Base-by-base conservation (phyloP, 2,797 vertebrate species). In the Molothrus aeneus region DNA sequence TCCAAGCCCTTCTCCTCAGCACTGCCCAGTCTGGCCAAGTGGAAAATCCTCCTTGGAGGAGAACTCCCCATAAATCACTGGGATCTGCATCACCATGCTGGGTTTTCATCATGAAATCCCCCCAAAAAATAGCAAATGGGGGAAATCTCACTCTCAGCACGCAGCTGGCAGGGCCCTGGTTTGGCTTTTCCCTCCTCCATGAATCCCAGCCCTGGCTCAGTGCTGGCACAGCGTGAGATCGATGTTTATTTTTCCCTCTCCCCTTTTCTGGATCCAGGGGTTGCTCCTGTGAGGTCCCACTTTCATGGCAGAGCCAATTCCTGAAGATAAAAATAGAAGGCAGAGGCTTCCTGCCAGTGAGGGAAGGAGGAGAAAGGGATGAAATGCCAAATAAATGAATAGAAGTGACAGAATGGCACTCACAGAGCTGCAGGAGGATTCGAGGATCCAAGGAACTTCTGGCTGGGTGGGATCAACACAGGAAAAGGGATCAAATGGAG, bases 51-150 rank as follows among this genome's bases (percentile, higher is more conserved):
- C 53, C 50, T 36, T 61, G 63, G 93, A 95, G 95, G 72, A 80
- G 88, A 95, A 43, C 90, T 97, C 93, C 93, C 71, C 1, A 65
- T 93, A 97, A 98, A 98, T 98, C 97, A 96, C 77, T 0, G 6
- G 50, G 79, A 45, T 92, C 94, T 72, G 40, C 61, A 86, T 70
- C 71, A n/a, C 92, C 21, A 3, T 80, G 81, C 72, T 97, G 85
- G 11, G 95, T 97, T 97, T 97, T 97, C 96, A 96, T 59, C 66
- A 24, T 2, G 0, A 80, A 95, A 38, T 57, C 79, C 65, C 42
- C 50, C 54, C 17, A 26, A 16, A 59, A 66, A 50, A 91, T 3
- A 82, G 73, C 84, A 72, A 36, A 91, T 8, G 25, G 59, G 74
- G 80, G 81, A 94, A 96, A 94, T 94, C 82, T 88, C 93, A 48